Base-by-base conservation (phyloP, 2,888 invertebrate genomes). In the Lepeophtheirus nordmannii region DNA sequence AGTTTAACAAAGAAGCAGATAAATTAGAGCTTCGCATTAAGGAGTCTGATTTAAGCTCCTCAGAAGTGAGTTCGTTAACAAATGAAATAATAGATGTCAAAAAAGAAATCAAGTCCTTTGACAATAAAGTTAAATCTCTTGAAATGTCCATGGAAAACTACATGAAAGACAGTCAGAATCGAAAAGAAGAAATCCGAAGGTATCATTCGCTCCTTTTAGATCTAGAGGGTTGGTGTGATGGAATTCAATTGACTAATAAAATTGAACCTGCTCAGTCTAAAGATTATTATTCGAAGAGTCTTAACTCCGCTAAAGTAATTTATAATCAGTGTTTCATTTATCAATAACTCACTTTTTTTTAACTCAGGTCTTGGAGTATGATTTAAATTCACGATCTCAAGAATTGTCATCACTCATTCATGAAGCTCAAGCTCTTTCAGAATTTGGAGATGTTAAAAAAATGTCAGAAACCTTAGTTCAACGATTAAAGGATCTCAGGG, bases 121-220 rank as follows among this genome's bases (percentile, higher is more conserved):
- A 30, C 10, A 17, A 22, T 37, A 22, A 37, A 17, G 39, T 60
- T 37, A 30, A 38, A 10, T 46, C 53, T 17, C 17, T 46, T 14
- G 53, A 46, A 17, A 37, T 22, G 11, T 60, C 60, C 10, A 17
- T 60, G 10, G 22, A 37, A 37, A 37, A 30, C 14, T 60, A 60
- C 7, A 17, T 60, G 11, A 37, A 37, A 10, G 60, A 60, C 10
- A 60, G 60, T 12, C 60, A 38, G 30, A 60, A 22, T 10, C 60
- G 60, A 30, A 60, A 37, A 10, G 60, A 60, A 23, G 30, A 60
- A 37, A 60, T 60, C n/a, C 30, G 30, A 60, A 37, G 11, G 39
- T 60, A 60, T 22, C 60, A 60, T 17, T 17, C 30, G 17, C 30
- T 60, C 17, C 60, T 60, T 38, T 17, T 60, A 23, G 60, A 60